phyloP scores from a whole-genome alignment of 92 coral and sea anemone genomes.

The Isaurus tuberculatus region DNA sequence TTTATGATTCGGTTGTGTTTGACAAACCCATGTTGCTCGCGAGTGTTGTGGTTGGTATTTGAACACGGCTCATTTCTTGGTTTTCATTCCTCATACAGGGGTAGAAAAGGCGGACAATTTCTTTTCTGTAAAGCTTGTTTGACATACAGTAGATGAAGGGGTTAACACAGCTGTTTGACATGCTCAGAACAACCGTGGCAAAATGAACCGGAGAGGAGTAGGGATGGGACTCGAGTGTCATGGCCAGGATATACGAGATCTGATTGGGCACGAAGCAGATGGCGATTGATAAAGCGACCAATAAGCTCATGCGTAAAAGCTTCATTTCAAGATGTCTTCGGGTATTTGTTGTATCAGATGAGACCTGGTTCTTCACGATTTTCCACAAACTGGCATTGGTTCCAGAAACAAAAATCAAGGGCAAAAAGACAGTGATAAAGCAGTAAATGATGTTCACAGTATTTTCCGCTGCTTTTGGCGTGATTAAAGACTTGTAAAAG shows the following conservation, averaged over 20 bases:
- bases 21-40: no score
- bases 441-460: not conserved
- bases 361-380: slow-evolving; percentile 4
- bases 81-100: not conserved
- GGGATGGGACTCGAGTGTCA: slow-evolving; percentile 36
- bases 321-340: slow-evolving; percentile 32
- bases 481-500: not conserved
- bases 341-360: not conserved
- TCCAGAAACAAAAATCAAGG: slow-evolving; percentile 16
- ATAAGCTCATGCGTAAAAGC: slow-evolving; percentile 28
- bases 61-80: not conserved
- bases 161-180: slow-evolving; percentile 37
- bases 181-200: slow-evolving; percentile 35
- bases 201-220: slow-evolving; percentile 29
- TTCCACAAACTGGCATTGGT: slow-evolving; percentile 9
- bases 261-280: slow-evolving; percentile 38
- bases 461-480: slow-evolving; percentile 32
- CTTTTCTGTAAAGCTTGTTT: slow-evolving; percentile 32
- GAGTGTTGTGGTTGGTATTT: not conserved
- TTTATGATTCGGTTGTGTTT: no score
- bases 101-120: slow-evolving; percentile 11
- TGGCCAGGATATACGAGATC: slow-evolving; percentile 35
- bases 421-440: slow-evolving; percentile 25
- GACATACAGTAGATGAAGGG: slow-evolving; percentile 37
- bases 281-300: slow-evolving; percentile 14